These are phyloP conservation scores for Pseudobourletiella spinata DNA, from an alignment of 1,140 invertebrate species.

Conservation along the genomic window DNA sequence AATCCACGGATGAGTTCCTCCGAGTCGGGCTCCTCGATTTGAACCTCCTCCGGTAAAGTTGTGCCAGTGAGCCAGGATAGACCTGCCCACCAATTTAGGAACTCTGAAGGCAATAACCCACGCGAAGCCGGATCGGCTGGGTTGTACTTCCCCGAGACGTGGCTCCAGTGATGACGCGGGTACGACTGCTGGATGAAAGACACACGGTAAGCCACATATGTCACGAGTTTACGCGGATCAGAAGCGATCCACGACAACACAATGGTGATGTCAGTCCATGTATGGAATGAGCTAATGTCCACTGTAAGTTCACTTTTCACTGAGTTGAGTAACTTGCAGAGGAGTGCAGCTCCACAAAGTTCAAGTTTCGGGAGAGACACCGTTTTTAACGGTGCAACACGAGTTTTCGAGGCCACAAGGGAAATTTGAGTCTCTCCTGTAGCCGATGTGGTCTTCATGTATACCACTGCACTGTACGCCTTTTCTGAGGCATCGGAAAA, in stretches of 20 bases:
- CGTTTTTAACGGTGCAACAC: slow-evolving; percentile 17
- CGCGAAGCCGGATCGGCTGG: slow-evolving; percentile 7
- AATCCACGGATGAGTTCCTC: too few relatives aligned
- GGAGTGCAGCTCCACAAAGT: slow-evolving; percentile 18
- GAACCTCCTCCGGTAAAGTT: not conserved
- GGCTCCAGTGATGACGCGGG: not conserved
- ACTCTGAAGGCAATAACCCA: not conserved
- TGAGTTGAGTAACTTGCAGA: slow-evolving; percentile 9
- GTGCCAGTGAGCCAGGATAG: not conserved
- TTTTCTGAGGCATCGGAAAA: slow-evolving; percentile 5
- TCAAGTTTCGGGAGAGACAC: slow-evolving; percentile 24
- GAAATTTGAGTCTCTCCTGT: not conserved
- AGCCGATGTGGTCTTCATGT: not conserved
- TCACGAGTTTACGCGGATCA: slow-evolving; percentile 37
- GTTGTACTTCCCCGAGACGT: not conserved
- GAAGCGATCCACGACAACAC: slow-evolving; percentile 39
- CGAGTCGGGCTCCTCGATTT: too few relatives aligned
- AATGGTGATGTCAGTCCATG: slow-evolving; percentile 40
- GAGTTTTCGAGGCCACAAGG: slow-evolving; percentile 17
- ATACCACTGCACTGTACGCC: slow-evolving; percentile 1
- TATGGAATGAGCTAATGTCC: not conserved
- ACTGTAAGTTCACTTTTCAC: not conserved
- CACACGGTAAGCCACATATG: slow-evolving; percentile 41
- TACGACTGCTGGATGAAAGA: slow-evolving; percentile 34
- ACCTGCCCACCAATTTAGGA: slow-evolving; percentile 4